Conservation (phyloP, 23 tunicate species). For the Clavelina lepadiformis region DNA sequence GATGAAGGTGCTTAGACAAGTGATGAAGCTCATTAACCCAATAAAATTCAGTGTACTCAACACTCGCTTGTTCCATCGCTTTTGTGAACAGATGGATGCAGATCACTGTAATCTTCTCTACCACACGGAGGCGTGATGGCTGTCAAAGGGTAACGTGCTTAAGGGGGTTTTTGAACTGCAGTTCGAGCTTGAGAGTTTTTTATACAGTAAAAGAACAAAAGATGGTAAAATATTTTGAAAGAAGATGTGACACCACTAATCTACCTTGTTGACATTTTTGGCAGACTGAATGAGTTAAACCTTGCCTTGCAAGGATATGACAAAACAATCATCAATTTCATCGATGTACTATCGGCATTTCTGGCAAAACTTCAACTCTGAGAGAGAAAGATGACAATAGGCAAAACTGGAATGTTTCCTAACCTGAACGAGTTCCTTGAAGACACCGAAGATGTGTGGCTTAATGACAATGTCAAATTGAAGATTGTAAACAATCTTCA, state of each 20-base stretch:
- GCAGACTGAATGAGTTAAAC: conserved; percentile 24
- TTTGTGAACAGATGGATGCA: conserved; percentile 18
- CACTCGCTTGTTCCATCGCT: conserved; percentile 31
- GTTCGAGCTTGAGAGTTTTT: conserved; percentile 19
- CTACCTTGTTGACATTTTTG: conserved; percentile 35
- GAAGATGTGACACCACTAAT: conserved; percentile 31
- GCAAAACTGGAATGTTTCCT: conserved; percentile 18
- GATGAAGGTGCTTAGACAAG: conserved; percentile 26
- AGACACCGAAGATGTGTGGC: conserved; percentile 17
- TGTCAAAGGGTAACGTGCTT: conserved; percentile 25
- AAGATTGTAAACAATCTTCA: conserved; percentile 14
- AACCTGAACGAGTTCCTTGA: conserved; percentile 13
- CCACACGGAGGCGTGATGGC: conserved; percentile 31
- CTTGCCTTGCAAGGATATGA: conserved; percentile 28
- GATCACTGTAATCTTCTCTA: conserved; percentile 26
- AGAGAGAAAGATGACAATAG: conserved; percentile 20
- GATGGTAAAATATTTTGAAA: conserved; percentile 10
- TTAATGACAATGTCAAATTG: conserved; percentile 18
- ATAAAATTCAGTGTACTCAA: conserved; percentile 37
- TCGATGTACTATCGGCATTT: conserved; percentile 24
- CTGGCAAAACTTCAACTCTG: conserved; percentile 24
- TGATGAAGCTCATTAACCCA: conserved; percentile 18
- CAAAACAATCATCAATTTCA: conserved; percentile 28
- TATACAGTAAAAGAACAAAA: conserved; percentile 22
- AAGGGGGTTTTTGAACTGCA: conserved; percentile 23